A percentile compares a stretch with the other conserved stretches of the same genome.
phyloP scores from a whole-genome alignment of 2,113 vertebrate genomes.

The Passer domesticus region DNA sequence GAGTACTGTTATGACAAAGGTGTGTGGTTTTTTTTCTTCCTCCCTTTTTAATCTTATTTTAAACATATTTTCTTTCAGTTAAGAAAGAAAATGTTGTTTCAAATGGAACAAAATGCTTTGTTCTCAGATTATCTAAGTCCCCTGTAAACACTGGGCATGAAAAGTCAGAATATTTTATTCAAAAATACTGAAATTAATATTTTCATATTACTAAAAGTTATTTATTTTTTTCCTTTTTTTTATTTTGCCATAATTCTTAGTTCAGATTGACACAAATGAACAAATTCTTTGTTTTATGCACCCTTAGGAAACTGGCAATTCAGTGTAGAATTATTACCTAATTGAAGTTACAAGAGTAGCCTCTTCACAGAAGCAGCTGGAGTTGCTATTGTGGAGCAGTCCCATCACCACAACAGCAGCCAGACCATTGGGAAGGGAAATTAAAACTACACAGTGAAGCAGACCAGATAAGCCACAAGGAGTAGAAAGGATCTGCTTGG shows the following conservation, averaged over 20 bases:
- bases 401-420: neutral
- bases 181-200: neutral
- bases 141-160: neutral
- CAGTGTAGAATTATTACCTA: neutral
- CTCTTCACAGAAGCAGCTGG: neutral
- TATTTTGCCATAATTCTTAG: neutral
- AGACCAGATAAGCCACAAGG: neutral
- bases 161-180: neutral
- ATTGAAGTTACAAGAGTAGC: neutral
- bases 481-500: neutral
- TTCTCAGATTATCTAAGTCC: neutral
- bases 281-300: neutral
- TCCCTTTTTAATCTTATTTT: neutral
- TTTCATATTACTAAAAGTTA: neutral
- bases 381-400: neutral
- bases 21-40: fast-evolving
- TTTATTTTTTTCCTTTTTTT: neutral
- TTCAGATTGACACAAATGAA: neutral
- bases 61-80: neutral
- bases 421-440: neutral
- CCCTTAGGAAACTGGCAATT: neutral
- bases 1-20: neutral
- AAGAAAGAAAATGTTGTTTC: neutral
- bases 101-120: neutral
- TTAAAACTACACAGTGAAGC: neutral